Base-by-base conservation (phyloP, 1,140 invertebrate species). In the Eumaeus atala region DNA sequence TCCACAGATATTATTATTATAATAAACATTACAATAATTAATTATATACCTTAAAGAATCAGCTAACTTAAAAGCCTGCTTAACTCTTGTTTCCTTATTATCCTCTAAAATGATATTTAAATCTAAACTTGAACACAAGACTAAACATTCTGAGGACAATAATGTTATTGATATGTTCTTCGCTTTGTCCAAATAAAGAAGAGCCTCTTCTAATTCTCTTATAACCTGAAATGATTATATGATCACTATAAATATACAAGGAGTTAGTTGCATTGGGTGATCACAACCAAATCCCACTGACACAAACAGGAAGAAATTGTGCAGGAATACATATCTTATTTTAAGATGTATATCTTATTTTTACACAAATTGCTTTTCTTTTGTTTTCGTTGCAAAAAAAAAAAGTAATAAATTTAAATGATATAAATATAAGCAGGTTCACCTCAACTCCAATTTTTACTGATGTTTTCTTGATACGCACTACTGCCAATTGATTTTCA, bases 151-250 rank as follows among this genome's bases (percentile, higher is more conserved):
- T 28, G 76, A 81, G 49, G 66, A 64, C 17, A 87, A 51, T 18
- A 87, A 58, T 17, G 82, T 85, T 1, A 84, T 69, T 58, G 78
- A 76, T 61, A 76, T 68, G 47, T 84, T 72, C 28, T 72, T 67
- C 51, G 56, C 70, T 37, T 52, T 64, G 52, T 84, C 67, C 38
- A 87, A 62, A 64, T 62, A 62, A 37, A 53, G 35, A 10, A 87
- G 61, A 9, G 74, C 80, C 14, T 72, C 61, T 51, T 71, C 69
- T 37, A 87, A 56, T 51, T 85, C 82, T 37, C 77, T 79, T 37
- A 87, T 55, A 50, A 74, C 66, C 84, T 87, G 65, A 35, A 73
- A 77, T 58, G 36, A 52, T 16, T 49, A 56, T 21, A 58, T 51
- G 44, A 18, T 44, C 9, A 44, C 9, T 16, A 37, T 44, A 40